Evolutionary conservation across 2,888 invertebrate genomes (phyloP), one percentile per base, ranked within the genome.

Genomic region (Drosophila melanosoma): DNA sequence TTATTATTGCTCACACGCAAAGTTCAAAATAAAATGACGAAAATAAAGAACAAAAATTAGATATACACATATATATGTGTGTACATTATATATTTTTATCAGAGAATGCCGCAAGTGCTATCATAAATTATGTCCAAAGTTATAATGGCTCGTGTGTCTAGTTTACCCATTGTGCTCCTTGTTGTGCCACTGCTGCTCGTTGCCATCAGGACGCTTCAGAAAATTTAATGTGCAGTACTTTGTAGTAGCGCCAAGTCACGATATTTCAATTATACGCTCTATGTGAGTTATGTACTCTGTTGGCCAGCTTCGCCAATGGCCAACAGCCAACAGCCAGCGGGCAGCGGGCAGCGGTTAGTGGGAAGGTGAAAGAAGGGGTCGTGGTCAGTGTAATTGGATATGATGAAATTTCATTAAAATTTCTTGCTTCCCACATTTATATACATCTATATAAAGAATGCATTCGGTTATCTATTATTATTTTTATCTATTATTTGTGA

Each of bases 101-200:
- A 53, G 61, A 65, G 77, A 77, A 67, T 72, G 72, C 77, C 77
- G 79, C 84, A 84, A 86, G 81, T 84, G 84, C 72, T 69, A 74
- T 79, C 87, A 87, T 88, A 87, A 87, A 87, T 87, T 86, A 86
- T 78, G 84, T 82, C 75, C 60, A 87, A 86, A 86, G 82, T 86
- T 88, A 76, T 88, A 88, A 88, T 88, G 87, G 84, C 66, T 69
- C 38, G 71, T 67, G 69, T 64, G 76, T 83, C 83, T 82, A 88
- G 80, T 86, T 87, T 79, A 69, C 61, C 59, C 76, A 76, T 81
- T 81, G 74, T 80, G 58, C 45, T 64, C 0, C 36, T n/a, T 54
- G 11, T n/a, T 54, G 11, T 29, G n/a, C 11, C 15, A 17, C 23
- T 35, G 8, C 42, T 67, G 64, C 65, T 51, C 58, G 48, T 49